A percentile compares a stretch with the other conserved stretches of the same genome.
Evolutionary conservation across 2,113 vertebrate species (phyloP).

Genomic region (Mirounga angustirostris): DNA sequence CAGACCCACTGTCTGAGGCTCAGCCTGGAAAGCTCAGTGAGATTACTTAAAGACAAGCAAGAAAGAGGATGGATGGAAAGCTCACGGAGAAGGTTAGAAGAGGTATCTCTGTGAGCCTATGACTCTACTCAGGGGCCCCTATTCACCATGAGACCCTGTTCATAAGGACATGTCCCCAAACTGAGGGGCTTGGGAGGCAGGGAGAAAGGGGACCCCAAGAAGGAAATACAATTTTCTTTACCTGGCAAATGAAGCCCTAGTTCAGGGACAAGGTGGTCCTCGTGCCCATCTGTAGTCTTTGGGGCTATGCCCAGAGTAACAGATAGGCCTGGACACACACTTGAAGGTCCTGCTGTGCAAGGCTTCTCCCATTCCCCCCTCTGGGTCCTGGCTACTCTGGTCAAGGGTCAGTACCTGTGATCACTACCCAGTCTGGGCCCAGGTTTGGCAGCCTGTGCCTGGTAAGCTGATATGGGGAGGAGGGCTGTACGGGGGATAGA

Average conservation of each 20-base stretch:
- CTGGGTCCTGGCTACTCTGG: fast-evolving
- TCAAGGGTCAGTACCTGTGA: constrained; percentile 87
- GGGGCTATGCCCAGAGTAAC: too few relatives aligned
- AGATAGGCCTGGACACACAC: neutral
- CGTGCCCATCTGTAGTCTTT: neutral
- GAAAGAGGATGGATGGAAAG: neutral
- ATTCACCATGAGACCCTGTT: neutral
- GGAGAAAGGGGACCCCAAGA: neutral
- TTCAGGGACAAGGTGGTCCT: neutral
- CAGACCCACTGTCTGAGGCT: neutral
- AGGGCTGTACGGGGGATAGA: constrained; percentile 90
- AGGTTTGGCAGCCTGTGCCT: constrained; percentile 88
- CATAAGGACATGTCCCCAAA: neutral
- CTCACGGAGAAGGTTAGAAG: neutral
- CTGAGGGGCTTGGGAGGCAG: neutral
- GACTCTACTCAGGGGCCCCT: too few relatives aligned
- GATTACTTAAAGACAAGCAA: neutral
- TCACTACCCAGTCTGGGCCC: constrained; percentile 92
- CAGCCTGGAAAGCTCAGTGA: neutral
- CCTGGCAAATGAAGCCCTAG: neutral
- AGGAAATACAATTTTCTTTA: neutral
- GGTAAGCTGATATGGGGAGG: constrained; percentile 92
- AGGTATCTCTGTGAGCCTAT: neutral
- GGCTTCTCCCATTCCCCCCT: fast-evolving
- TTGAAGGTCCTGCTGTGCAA: neutral